Evolutionary conservation across 2,113 vertebrate genomes (phyloP).

Genomic region (Sinocyclocheilus anophthalmus): DNA sequence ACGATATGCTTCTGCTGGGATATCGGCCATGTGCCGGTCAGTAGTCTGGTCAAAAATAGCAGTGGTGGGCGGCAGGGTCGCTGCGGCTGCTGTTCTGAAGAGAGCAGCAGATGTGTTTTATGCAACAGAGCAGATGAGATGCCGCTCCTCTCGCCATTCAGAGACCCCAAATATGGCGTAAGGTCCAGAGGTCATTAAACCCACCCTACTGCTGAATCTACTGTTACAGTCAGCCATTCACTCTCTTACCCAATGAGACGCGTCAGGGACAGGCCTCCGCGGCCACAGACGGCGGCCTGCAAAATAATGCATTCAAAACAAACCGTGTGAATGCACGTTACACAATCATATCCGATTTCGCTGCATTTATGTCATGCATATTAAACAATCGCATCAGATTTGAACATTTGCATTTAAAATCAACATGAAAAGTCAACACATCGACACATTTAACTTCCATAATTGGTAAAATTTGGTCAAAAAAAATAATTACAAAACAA

Average conservation of each 20-base stretch:
- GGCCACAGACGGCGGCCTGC: constrained; percentile 49
- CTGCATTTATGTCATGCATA: not conserved
- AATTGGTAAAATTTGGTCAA: not conserved
- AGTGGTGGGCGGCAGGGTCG: constrained; percentile 38
- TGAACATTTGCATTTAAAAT: not conserved
- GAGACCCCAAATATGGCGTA: constrained; percentile 36
- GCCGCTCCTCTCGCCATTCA: constrained; percentile 1
- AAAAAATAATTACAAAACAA: not conserved
- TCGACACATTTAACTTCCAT: not conserved
- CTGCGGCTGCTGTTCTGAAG: constrained; percentile 50
- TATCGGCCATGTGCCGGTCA: not conserved
- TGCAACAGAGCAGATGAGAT: constrained; percentile 56
- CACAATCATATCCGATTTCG: too few species aligned
- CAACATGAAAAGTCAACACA: not conserved
- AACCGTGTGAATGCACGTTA: not conserved
- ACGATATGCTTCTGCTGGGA: not conserved
- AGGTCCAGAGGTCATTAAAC: constrained; percentile 26
- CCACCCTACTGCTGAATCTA: not conserved
- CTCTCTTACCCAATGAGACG: constrained; percentile 44
- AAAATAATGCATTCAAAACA: constrained; percentile 1
- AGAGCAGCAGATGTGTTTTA: constrained; percentile 73
- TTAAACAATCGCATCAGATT: not conserved
- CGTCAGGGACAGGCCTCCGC: constrained; percentile 55
- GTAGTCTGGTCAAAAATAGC: constrained; percentile 69
- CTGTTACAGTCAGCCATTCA: constrained; percentile 32